A percentile compares a stretch with the other conserved stretches of the same genome.
Evolutionary conservation across 2,888 invertebrate genomes (phyloP).

Genomic region (Sphaerophoria rueppellii): DNA sequence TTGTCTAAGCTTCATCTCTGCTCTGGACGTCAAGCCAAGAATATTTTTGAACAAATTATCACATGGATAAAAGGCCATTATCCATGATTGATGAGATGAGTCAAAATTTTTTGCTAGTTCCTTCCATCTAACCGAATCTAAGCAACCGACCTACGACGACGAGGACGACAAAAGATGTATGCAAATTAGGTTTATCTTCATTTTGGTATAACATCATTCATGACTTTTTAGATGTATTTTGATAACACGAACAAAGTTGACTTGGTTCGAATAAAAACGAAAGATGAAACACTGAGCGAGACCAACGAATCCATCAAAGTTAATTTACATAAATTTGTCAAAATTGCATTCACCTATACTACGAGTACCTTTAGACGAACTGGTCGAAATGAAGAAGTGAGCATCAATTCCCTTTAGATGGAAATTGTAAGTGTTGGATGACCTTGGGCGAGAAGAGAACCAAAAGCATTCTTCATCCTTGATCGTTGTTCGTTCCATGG

Average conservation of each 20-base stretch:
- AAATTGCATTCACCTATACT: slow-evolving; percentile 64
- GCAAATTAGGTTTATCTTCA: slow-evolving; percentile 58
- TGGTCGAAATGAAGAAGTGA: background rate
- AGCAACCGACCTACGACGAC: background rate
- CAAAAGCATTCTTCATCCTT: slow-evolving; percentile 32
- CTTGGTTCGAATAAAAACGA: slow-evolving; percentile 10
- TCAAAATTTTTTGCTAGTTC: slow-evolving; percentile 10
- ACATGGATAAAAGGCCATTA: slow-evolving; percentile 65
- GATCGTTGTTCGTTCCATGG: slow-evolving; percentile 34
- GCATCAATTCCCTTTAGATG: background rate
- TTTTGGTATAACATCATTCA: slow-evolving; percentile 8
- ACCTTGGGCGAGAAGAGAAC: slow-evolving; percentile 32
- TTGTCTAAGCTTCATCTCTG: background rate
- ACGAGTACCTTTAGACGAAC: background rate
- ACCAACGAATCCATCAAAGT: slow-evolving; percentile 69
- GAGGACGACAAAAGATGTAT: slow-evolving; percentile 50
- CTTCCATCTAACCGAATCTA: slow-evolving; percentile 2
- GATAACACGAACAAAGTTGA: slow-evolving; percentile 13
- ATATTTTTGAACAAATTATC: slow-evolving; percentile 62
- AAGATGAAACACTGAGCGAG: background rate
- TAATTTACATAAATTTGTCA: slow-evolving; percentile 73
- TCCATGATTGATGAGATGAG: slow-evolving; percentile 65
- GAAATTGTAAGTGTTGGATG: slow-evolving; percentile 19
- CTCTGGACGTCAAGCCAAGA: slow-evolving; percentile 30
- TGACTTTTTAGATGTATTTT: slow-evolving; percentile 21